Evolutionary conservation across 2,888 invertebrate species (phyloP).

Genomic region (Geotrupes spiniger): DNA sequence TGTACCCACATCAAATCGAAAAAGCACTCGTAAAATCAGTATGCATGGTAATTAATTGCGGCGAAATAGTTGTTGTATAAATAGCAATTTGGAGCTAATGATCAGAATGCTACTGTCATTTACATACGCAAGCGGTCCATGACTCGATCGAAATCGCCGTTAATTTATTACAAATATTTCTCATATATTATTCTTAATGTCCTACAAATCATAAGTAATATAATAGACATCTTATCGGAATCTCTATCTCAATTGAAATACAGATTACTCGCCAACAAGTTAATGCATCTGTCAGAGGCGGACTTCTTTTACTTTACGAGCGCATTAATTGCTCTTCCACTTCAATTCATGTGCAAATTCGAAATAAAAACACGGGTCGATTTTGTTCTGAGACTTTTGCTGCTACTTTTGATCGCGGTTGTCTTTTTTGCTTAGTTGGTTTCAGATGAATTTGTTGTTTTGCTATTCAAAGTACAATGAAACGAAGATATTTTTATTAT

Average conservation of each 20-base stretch:
- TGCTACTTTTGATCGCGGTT: background rate
- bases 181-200: slow-evolving; percentile 23
- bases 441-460: too few species aligned
- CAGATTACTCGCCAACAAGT: slow-evolving; percentile 39
- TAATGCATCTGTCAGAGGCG: slow-evolving; percentile 46
- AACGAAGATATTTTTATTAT: too few species aligned
- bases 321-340: slow-evolving; percentile 39
- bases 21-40: too few species aligned
- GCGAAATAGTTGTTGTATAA: slow-evolving; percentile 3
- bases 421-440: too few species aligned
- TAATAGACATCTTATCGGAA: slow-evolving; percentile 39
- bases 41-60: too few species aligned
- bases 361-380: slow-evolving; percentile 21
- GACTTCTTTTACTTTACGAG: slow-evolving; percentile 39
- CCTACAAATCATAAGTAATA: slow-evolving; percentile 36
- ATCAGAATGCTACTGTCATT: slow-evolving; percentile 19
- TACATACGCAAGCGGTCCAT: slow-evolving; percentile 16
- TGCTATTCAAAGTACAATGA: too few species aligned
- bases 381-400: slow-evolving; percentile 22
- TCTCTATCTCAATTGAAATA: slow-evolving; percentile 42
- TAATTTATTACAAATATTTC: slow-evolving; percentile 27
- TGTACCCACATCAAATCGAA: too few species aligned
- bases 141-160: slow-evolving; percentile 12
- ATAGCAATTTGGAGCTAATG: slow-evolving; percentile 19
- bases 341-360: slow-evolving; percentile 19